A percentile compares a stretch with the other conserved stretches of the same genome.
phyloP scores from a whole-genome alignment of 2,888 invertebrate genomes.

The Polia nebulosa region DNA sequence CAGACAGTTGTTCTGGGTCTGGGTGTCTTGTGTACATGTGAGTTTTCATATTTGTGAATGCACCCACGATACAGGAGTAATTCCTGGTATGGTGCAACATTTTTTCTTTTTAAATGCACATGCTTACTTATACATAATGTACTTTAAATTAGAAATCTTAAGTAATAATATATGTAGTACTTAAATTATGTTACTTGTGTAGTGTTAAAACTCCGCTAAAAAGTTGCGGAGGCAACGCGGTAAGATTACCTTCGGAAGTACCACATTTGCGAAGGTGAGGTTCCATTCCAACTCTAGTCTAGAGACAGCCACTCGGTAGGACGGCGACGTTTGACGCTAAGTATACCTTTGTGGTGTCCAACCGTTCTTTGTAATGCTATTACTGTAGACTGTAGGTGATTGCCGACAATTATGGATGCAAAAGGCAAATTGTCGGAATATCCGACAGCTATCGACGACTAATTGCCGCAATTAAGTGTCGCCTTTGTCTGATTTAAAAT shows the following conservation, averaged over 20 bases:
- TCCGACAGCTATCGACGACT: constrained; percentile 39
- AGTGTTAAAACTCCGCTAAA: too few relatives aligned
- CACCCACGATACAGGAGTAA: too few relatives aligned
- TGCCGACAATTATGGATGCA: constrained; percentile 60
- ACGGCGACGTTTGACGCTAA: constrained; percentile 51
- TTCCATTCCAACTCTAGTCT: background rate
- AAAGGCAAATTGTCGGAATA: constrained; percentile 54
- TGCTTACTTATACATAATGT: too few relatives aligned
- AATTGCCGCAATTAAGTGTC: constrained; percentile 49
- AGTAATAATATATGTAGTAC: too few relatives aligned
- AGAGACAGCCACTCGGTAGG: constrained; percentile 1
- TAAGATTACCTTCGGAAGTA: background rate
- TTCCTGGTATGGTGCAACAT: too few relatives aligned
- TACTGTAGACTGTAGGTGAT: constrained; percentile 47
- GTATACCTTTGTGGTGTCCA: constrained; percentile 54
- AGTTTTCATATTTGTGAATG: too few relatives aligned
- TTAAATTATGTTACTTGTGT: too few relatives aligned
- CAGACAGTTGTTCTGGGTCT: too few relatives aligned
- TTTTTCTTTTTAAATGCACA: too few relatives aligned
- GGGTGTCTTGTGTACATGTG: too few relatives aligned
- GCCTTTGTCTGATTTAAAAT: constrained; percentile 44
- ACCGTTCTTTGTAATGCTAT: constrained; percentile 52
- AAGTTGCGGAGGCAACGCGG: too few relatives aligned
- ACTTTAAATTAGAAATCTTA: too few relatives aligned
- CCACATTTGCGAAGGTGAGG: background rate